Conservation (phyloP, 2,113 vertebrate genomes). For the Syrrhaptes paradoxus region DNA sequence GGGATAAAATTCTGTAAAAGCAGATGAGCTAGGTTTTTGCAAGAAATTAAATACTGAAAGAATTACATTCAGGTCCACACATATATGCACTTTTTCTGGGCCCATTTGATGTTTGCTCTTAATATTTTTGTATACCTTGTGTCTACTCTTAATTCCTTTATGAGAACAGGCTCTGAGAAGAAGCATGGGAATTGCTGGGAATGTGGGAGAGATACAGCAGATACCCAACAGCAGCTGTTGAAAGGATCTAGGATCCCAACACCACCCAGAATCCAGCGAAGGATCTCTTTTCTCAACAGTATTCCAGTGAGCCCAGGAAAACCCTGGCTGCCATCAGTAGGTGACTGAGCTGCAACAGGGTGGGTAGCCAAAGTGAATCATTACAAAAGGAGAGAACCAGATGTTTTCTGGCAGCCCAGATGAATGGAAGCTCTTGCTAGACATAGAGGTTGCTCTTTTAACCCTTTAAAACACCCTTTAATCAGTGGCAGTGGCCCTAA, state of each 20-base stretch:
- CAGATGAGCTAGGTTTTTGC: background rate
- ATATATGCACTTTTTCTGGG: background rate
- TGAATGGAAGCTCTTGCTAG: background rate
- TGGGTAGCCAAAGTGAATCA: background rate
- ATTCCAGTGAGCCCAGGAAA: background rate
- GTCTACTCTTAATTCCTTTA: background rate
- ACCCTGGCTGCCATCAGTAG: background rate
- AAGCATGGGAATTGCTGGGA: background rate
- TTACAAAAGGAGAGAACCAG: background rate
- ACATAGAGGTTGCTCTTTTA: background rate
- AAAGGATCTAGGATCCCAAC: background rate
- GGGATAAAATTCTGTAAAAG: background rate
- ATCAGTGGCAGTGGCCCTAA: background rate
- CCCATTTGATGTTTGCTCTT: background rate
- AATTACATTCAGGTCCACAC: background rate
- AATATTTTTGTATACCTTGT: background rate
- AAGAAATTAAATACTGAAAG: background rate
- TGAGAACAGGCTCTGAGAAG: background rate
- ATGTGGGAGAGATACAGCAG: background rate
- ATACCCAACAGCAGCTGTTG: background rate
- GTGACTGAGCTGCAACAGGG: background rate
- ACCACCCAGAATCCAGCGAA: background rate
- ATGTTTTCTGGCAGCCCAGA: background rate
- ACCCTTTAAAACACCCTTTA: conserved; percentile 7
- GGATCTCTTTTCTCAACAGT: background rate